Evolutionary conservation across 2,797 vertebrate genomes (phyloP), one percentile per base, ranked within the genome.

Genomic region (Orestias chungarensis): DNA sequence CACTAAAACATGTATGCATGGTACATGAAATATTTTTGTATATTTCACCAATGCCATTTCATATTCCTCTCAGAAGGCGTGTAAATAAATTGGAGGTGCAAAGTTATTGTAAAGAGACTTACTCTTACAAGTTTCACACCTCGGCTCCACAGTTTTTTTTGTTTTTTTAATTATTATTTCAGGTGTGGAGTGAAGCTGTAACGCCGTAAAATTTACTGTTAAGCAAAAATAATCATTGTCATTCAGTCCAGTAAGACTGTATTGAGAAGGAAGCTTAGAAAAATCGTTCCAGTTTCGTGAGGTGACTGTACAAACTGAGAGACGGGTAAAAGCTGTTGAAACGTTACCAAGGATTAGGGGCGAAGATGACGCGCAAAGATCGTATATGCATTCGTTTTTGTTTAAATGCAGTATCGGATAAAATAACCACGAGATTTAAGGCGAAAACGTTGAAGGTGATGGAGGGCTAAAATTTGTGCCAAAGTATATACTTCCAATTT

Each of bases 21-120:
- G 93, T 93, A 93, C 93, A 92, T 89, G 90, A 93, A 89, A 90
- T 95, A 93, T 93, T 93, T 94, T 94, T 94, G 86, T 93, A 93
- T 87, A 88, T 93, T 92, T 91, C 87, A 89, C 82, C 75, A 81
- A 87, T 90, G 87, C 88, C 93, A 93, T 93, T 95, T 94, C 92
- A 93, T 91, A 91, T 82, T 80, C 82, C 88, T 88, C 89, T 87
- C 80, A 84, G 79, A 91, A 85, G 85, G 86, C 74, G 55, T 93
- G 87, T 92, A 92, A 92, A 92, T 91, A 90, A 82, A 85, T 88
- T 85, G 80, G 80, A 83, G 79, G 69, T 86, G 82, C 88, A 86
- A 81, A 87, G n/a, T n/a, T 89, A 83, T 87, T 88, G 80, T 85
- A 79, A 88, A 87, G 88, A 87, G 76, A 87, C 78, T 64, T 46